Evolutionary conservation across 2,888 invertebrate species (phyloP).

Genomic region (Neuroscelio doddi): DNA sequence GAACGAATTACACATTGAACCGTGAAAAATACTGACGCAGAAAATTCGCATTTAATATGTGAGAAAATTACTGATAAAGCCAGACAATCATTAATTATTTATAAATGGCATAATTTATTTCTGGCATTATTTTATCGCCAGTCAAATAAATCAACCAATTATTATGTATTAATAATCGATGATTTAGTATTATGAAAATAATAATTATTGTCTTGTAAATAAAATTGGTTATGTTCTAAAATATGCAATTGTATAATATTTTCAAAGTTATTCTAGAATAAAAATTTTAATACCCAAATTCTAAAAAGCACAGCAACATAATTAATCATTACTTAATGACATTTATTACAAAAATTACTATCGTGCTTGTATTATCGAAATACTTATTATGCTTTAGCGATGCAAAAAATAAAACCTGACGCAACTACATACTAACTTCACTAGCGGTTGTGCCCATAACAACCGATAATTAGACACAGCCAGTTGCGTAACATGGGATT

Average conservation of each 20-base stretch:
- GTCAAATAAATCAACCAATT: no score
- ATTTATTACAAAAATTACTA: constrained; percentile 5
- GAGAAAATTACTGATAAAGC: constrained; percentile 5
- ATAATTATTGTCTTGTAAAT: no score
- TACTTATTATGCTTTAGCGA: constrained; percentile 18
- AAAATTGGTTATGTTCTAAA: no score
- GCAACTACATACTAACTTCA: constrained; percentile 19
- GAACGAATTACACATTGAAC: constrained; percentile 4
- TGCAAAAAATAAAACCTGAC: constrained; percentile 24
- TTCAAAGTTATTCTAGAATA: not conserved
- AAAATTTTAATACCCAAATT: not conserved
- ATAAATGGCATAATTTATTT: not conserved
- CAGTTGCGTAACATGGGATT: constrained; percentile 24
- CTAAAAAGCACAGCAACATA: not conserved
- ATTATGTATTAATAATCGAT: no score
- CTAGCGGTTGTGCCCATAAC: constrained; percentile 14
- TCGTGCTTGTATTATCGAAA: constrained; percentile 10
- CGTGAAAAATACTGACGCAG: constrained; percentile 14
- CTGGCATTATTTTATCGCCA: no score
- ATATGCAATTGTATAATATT: not conserved
- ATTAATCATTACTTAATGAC: not conserved
- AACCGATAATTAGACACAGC: constrained; percentile 28
- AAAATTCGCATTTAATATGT: constrained; percentile 7
- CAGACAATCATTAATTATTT: constrained; percentile 3
- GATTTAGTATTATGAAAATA: not conserved